Conservation (phyloP, 2,797 vertebrate species). For the Pterois miles region DNA sequence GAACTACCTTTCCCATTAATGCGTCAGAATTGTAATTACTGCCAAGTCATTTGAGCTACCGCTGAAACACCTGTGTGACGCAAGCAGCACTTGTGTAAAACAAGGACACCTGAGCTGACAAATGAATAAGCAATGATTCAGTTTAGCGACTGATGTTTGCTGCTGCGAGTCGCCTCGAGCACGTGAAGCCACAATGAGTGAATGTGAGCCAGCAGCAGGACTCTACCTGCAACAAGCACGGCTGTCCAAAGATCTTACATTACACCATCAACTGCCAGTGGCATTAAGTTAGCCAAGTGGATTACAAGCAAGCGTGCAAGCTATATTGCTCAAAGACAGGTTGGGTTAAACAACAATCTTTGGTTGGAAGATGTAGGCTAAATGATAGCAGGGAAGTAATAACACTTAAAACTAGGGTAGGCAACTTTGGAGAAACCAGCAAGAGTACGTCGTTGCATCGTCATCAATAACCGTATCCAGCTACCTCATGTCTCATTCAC, state of each 20-base stretch:
- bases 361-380: background rate
- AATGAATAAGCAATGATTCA: constrained; percentile 47
- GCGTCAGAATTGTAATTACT: constrained; percentile 20
- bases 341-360: background rate
- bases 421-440: no score
- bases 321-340: background rate
- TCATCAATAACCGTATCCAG: no score
- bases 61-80: constrained; percentile 31
- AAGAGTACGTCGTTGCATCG: no score
- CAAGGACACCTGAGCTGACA: constrained; percentile 40
- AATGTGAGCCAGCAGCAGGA: background rate
- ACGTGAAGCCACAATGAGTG: background rate
- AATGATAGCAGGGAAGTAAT: background rate
- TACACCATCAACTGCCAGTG: constrained; percentile 2
- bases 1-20: constrained; percentile 11
- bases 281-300: constrained; percentile 12
- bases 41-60: constrained; percentile 28
- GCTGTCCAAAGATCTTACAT: constrained; percentile 33
- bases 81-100: constrained; percentile 32
- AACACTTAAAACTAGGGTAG: no score
- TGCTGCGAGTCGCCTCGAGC: constrained; percentile 11
- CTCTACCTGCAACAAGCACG: background rate
- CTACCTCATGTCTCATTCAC: no score
- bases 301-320: background rate
- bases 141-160: background rate